Percentiles rank a stretch among this genome's conserved stretches.
Conservation (phyloP, 2,113 vertebrate genomes). For the Rafetus swinhoei region DNA sequence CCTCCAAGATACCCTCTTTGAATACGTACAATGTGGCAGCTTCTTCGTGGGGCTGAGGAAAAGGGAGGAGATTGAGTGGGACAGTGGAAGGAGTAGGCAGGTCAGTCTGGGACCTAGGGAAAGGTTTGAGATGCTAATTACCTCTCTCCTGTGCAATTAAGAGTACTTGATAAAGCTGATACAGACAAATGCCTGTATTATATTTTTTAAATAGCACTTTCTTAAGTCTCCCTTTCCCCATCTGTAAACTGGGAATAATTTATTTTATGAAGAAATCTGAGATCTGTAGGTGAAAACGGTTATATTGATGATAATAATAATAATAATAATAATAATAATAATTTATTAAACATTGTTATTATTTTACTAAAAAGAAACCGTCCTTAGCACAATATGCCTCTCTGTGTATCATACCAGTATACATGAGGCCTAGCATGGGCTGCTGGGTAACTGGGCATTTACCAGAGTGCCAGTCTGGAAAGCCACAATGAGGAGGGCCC, state of each 20-base stretch:
- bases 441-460: background rate
- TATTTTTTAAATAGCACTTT: background rate
- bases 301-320: background rate
- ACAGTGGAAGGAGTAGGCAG: too few species aligned
- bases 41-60: background rate
- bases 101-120: background rate
- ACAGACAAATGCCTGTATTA: background rate
- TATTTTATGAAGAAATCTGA: background rate
- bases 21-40: background rate
- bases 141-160: background rate
- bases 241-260: background rate
- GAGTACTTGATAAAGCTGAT: background rate
- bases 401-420: background rate
- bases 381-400: background rate
- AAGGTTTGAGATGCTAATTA: background rate
- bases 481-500: background rate
- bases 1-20: background rate
- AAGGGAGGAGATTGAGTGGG: background rate
- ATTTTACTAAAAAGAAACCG: background rate
- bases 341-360: too few species aligned
- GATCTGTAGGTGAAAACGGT: background rate
- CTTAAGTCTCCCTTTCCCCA: too few species aligned
- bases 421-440: background rate
- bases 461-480: background rate
- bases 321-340: background rate